A percentile compares a stretch with the other conserved stretches of the same genome.
These are phyloP conservation scores for Stegostoma tigrinum DNA, from an alignment of 2,113 vertebrate genomes.

Conservation along the genomic window DNA sequence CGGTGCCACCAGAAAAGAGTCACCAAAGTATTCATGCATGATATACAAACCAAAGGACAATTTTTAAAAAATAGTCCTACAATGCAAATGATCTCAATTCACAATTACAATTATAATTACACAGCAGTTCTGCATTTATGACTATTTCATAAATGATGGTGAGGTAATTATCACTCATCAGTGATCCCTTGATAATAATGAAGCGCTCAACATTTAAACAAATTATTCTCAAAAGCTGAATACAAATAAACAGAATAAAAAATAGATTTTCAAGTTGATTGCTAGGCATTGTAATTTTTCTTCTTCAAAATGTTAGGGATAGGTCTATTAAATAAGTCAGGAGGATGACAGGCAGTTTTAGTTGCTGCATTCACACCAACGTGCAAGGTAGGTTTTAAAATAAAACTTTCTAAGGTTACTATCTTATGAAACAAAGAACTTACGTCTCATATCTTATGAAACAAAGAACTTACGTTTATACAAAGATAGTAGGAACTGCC, in stretches of 20 bases:
- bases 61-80: not conserved
- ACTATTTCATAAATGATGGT: not conserved
- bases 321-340: not conserved
- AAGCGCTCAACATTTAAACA: not conserved
- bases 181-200: not conserved
- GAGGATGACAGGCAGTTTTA: not conserved
- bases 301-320: not conserved
- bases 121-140: not conserved
- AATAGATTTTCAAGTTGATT: not conserved
- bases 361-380: not conserved
- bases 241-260: constrained; percentile 3
- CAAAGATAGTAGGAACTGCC: too few species aligned
- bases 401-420: not conserved
- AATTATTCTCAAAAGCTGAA: not conserved
- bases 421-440: not conserved
- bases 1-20: not conserved
- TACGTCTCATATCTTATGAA: not conserved
- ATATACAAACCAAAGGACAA: not conserved
- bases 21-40: not conserved
- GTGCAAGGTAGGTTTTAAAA: not conserved
- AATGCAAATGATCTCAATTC: not conserved
- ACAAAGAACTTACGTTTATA: not conserved
- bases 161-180: not conserved
- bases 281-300: not conserved
- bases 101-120: not conserved